A percentile compares a stretch with the other conserved stretches of the same genome.
Evolutionary conservation across 1,140 invertebrate species (phyloP).

Genomic region (Euura saliciscinereae): DNA sequence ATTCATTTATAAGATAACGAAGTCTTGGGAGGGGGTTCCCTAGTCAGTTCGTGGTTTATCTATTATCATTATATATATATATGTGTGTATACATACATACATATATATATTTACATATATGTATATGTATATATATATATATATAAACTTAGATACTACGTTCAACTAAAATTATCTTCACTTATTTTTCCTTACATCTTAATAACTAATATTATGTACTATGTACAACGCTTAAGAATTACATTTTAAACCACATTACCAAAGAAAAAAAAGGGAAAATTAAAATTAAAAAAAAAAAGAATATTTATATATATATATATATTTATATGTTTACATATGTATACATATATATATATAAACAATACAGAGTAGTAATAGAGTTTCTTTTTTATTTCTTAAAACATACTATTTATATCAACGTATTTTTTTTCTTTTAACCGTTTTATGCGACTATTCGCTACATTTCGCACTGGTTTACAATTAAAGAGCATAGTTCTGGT

Average conservation of each 20-base stretch:
- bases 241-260: slow-evolving; percentile 45
- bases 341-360: too few relatives aligned
- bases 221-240: slow-evolving; percentile 56
- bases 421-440: neutral
- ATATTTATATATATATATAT: too few relatives aligned
- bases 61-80: slow-evolving; percentile 43
- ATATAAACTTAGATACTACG: neutral
- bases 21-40: slow-evolving; percentile 51
- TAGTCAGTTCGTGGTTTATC: slow-evolving; percentile 60
- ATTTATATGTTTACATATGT: too few relatives aligned
- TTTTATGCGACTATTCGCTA: slow-evolving; percentile 15
- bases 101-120: neutral
- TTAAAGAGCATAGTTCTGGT: slow-evolving; percentile 36
- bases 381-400: neutral
- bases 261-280: slow-evolving; percentile 30
- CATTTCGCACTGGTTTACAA: slow-evolving; percentile 42
- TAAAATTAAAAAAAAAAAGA: too few relatives aligned
- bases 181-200: slow-evolving; percentile 50
- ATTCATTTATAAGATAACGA: slow-evolving; percentile 53
- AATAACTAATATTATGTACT: slow-evolving; percentile 58
- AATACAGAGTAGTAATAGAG: slow-evolving; percentile 1
- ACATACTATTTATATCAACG: slow-evolving; percentile 4
- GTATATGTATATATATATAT: neutral
- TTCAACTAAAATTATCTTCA: slow-evolving; percentile 20
- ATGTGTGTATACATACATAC: neutral